Conservation (phyloP, 2,797 vertebrate genomes). For the Stomatorhinus walkeri region DNA sequence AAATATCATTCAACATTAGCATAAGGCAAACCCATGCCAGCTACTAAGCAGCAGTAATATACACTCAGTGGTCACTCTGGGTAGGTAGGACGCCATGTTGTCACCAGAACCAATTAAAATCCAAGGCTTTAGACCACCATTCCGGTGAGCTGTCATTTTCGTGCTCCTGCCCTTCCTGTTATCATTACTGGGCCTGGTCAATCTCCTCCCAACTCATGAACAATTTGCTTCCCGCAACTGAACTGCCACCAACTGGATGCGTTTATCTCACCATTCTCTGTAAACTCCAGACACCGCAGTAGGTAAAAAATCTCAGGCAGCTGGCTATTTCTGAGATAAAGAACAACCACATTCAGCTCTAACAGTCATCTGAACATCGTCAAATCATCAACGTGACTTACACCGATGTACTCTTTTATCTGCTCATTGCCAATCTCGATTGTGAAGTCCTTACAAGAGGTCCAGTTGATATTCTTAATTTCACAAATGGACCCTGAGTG, state of each 20-base stretch:
- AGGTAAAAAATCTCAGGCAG: neutral
- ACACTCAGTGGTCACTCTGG: neutral
- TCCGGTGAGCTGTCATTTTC: neutral
- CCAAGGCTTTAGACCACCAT: neutral
- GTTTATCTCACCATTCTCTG: neutral
- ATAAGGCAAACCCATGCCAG: neutral
- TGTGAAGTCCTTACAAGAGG: slow-evolving; percentile 60
- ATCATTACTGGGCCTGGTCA: neutral
- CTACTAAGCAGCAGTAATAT: neutral
- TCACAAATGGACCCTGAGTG: neutral
- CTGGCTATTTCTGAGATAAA: neutral
- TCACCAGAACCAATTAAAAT: neutral
- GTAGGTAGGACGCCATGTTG: neutral
- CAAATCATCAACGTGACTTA: slow-evolving; percentile 42
- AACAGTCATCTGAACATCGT: neutral
- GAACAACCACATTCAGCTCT: neutral
- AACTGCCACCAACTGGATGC: neutral
- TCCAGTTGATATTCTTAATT: slow-evolving; percentile 55
- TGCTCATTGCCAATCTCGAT: slow-evolving; percentile 54
- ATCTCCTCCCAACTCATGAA: neutral
- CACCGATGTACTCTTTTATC: slow-evolving; percentile 63
- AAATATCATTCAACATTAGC: neutral
- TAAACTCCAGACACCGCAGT: neutral
- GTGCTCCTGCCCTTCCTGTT: neutral
- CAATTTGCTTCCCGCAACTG: neutral